A percentile compares a stretch with the other conserved stretches of the same genome.
Conservation (phyloP, 2,797 vertebrate genomes). For the Sebastes melanostomus region DNA sequence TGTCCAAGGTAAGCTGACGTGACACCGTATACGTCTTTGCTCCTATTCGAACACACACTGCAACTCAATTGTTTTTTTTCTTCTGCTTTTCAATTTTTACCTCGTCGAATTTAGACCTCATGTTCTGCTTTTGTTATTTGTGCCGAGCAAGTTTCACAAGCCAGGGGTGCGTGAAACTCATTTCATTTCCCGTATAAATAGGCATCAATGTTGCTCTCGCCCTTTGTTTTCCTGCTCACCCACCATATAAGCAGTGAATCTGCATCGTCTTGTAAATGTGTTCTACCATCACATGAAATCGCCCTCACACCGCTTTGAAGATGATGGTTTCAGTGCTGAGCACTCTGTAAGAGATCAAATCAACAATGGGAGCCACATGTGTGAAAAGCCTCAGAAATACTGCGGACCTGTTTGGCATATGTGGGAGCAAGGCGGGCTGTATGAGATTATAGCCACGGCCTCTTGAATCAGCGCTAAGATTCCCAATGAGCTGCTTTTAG, state of each 20-base stretch:
- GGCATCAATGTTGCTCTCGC: neutral
- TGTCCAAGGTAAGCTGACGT: constrained; percentile 55
- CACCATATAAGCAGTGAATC: neutral
- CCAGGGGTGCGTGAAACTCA: neutral
- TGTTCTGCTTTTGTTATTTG: neutral
- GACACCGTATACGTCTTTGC: neutral
- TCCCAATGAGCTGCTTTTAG: neutral
- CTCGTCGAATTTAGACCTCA: neutral
- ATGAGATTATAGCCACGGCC: neutral
- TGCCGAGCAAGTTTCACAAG: constrained; percentile 20
- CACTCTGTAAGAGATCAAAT: constrained; percentile 17
- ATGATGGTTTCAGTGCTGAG: neutral
- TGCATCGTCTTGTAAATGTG: constrained; percentile 12
- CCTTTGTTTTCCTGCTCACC: neutral
- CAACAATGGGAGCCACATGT: constrained; percentile 37
- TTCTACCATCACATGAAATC: constrained; percentile 2
- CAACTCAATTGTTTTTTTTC: neutral
- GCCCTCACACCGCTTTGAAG: constrained; percentile 13
- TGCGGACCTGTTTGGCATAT: constrained; percentile 16
- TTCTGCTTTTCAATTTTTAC: neutral
- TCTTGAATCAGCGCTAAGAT: neutral
- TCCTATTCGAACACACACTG: neutral
- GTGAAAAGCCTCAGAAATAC: constrained; percentile 18
- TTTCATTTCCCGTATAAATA: constrained; percentile 15
- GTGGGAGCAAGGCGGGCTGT: neutral